Base-by-base conservation (phyloP, 2,113 vertebrate genomes). In the Poeciliopsis turrubarensis region DNA sequence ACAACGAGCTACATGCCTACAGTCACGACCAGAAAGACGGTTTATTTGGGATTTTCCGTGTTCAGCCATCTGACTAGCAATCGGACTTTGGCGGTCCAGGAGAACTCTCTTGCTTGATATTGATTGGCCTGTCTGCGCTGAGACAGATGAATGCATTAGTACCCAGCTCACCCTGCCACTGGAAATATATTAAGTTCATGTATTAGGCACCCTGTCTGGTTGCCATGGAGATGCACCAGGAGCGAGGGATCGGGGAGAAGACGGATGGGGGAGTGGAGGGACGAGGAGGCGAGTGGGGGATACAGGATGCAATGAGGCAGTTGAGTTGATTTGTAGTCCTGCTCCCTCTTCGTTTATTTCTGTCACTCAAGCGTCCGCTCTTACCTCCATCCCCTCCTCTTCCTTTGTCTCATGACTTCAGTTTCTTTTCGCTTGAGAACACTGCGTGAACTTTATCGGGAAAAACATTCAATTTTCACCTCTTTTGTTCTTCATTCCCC, bases 111-210 rank as follows among this genome's bases (percentile, higher is more conserved):
- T 88, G 87, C 84, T 78, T 86, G 76, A 84, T 95, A 95, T 95
- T 92, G 95, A 95, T 94, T 94, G 89, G 80, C 90, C 90, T 94
- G 93, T 95, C 94, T 94, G 83, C 84, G 86, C 77, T 75, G 89
- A 95, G 93, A 95, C 94, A 93, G 92, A 94, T 94, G 92, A 94
- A 93, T 92, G 92, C 94, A 94, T 95, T 94, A 94, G 93, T 93
- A 94, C 92, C 93, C 92, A 91, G 91, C 92, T 92, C 92, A 88
- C 90, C 91, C 92, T 88, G 90, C 92, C 92, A 94, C 92, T 93
- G 92, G 90, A 94, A 94, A 95, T 93, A 95, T 95, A 95, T 95
- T 95, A 94, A 94, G 93, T 94, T 95, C 88, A 84, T 91, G 88
- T 94, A 93, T 94, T 94, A 94, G 94, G 91, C 92, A 92, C 93